Evolutionary conservation across 2,888 invertebrate species (phyloP), one percentile per base, ranked within the genome.

Genomic region (Nomada lathburiana): DNA sequence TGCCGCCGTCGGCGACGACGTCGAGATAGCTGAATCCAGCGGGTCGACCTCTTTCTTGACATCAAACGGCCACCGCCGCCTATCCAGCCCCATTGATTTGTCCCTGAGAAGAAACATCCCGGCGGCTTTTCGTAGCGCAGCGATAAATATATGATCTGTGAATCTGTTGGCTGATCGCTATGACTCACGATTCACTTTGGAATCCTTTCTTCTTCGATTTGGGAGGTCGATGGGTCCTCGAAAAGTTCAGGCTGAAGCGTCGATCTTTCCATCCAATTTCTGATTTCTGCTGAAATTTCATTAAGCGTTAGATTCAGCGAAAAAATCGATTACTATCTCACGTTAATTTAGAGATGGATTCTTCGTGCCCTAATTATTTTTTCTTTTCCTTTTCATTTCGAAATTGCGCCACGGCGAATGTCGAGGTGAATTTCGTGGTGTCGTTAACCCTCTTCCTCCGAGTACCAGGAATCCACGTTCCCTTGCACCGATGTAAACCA

Each of bases 11-110:
- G 82, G 64, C 87, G 81, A 76, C 87, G 82, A 77, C 79, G 83
- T 75, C 83, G 82, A 83, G 87, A 88, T 86, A 84, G 87, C 81
- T 84, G 84, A 81, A 86, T 83, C 86, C 80, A 77, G 73, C 79
- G 68, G 73, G 73, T 73, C 73, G 79, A 73, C 68, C 79, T 88
- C 78, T 84, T 70, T 74, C 78, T 65, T 64, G 78, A 85, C 85
- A 85, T 87, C 87, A 87, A 87, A 87, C 85, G 73, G 76, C 76
- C 55, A 64, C 59, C 76, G 76, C 80, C 78, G 64, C 44, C 74
- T 75, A 69, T 60, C 76, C 62, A 63, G 65, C 69, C 71, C 83
- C 83, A 68, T 78, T 71, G 83, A 82, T 74, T 82, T 80, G 77
- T 78, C 80, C 78, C 64, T 78, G 77, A 80, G 60, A 59, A 80